Conservation (phyloP, 1,140 invertebrate species). For the Drosophila bipectinata region DNA sequence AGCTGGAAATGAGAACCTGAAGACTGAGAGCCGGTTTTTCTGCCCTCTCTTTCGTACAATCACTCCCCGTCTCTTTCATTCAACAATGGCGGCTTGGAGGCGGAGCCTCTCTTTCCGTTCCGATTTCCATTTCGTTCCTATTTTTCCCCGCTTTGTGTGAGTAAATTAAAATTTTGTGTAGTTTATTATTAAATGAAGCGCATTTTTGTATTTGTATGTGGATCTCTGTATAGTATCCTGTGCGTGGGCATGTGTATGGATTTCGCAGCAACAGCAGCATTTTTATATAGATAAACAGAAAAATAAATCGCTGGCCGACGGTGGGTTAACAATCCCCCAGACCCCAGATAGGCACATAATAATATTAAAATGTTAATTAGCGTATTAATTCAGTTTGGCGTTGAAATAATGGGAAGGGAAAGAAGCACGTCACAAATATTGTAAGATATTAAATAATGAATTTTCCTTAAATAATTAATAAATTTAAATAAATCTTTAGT, state of each 20-base stretch:
- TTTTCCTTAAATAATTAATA: too few relatives aligned
- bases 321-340: slow-evolving; percentile 29
- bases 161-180: slow-evolving; percentile 83
- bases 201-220: slow-evolving; percentile 77
- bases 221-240: slow-evolving; percentile 8
- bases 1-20: slow-evolving; percentile 31
- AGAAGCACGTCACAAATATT: not conserved
- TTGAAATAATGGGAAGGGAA: slow-evolving; percentile 10
- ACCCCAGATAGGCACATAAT: slow-evolving; percentile 61
- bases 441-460: too few relatives aligned
- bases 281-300: slow-evolving; percentile 50
- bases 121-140: slow-evolving; percentile 50
- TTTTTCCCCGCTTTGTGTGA: slow-evolving; percentile 38
- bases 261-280: slow-evolving; percentile 33
- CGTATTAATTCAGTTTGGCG: slow-evolving; percentile 74
- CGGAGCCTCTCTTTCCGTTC: slow-evolving; percentile 44
- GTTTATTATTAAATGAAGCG: slow-evolving; percentile 84
- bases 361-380: slow-evolving; percentile 78
- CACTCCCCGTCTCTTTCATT: slow-evolving; percentile 23
- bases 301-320: slow-evolving; percentile 53
- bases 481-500: too few relatives aligned
- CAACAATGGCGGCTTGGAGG: slow-evolving; percentile 57
- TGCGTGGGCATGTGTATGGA: slow-evolving; percentile 11
- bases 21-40: slow-evolving; percentile 21
- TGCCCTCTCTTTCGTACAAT: slow-evolving; percentile 10